These are phyloP conservation scores for Enteromius treurensis DNA, from an alignment of 2,797 vertebrate genomes.

Conservation along the genomic window DNA sequence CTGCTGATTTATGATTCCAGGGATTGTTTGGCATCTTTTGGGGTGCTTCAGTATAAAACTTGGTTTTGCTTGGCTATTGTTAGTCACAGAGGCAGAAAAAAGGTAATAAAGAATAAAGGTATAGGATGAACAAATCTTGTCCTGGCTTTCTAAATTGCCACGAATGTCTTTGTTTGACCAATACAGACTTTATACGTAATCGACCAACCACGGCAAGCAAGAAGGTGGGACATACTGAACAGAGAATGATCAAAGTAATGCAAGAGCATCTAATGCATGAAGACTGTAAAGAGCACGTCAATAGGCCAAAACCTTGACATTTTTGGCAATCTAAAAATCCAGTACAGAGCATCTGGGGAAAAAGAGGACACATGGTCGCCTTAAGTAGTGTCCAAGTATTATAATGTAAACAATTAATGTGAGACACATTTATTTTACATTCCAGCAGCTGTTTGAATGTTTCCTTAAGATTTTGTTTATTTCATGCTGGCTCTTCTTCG, in stretches of 20 bases:
- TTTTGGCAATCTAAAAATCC: neutral
- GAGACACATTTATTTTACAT: neutral
- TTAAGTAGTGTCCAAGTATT: neutral
- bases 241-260: neutral
- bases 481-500: neutral
- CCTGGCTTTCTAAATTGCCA: neutral
- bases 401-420: conserved; percentile 14
- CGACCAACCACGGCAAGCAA: neutral
- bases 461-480: neutral
- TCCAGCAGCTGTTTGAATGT: neutral
- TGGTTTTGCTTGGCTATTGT: conserved; percentile 17
- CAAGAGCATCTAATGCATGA: neutral
- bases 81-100: neutral
- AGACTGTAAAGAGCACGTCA: neutral
- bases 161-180: neutral
- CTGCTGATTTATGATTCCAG: neutral
- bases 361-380: neutral
- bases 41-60: neutral
- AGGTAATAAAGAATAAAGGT: too few relatives aligned
- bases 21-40: conserved; percentile 1
- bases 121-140: neutral
- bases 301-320: neutral
- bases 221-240: neutral
- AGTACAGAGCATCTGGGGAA: neutral
- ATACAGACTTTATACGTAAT: neutral